Evolutionary conservation across 2,797 vertebrate species (phyloP).

Genomic region (Enteromius anoplus): DNA sequence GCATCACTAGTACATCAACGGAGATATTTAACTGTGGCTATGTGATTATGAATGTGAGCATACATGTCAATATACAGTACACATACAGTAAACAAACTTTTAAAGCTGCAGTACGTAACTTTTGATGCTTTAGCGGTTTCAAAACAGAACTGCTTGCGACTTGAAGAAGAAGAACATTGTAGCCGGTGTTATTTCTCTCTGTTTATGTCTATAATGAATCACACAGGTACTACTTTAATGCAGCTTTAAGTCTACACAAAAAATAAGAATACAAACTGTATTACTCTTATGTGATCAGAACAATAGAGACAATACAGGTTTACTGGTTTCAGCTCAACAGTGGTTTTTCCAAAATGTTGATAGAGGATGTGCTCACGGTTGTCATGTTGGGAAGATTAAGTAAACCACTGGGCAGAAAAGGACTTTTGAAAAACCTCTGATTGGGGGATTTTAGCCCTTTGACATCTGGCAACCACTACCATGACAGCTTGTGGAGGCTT

Average conservation of each 20-base stretch:
- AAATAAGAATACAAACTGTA: background rate
- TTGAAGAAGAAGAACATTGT: no score
- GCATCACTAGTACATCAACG: slow-evolving; percentile 8
- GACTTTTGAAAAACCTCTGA: background rate
- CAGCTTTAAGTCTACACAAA: background rate
- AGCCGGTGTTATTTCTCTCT: no score
- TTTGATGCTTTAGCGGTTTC: no score
- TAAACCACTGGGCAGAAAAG: background rate
- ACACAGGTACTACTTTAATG: no score
- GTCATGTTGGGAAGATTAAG: background rate
- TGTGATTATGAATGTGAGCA: background rate
- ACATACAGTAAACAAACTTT: background rate
- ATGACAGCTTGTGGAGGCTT: background rate
- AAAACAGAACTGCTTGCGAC: no score
- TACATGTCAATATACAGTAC: background rate
- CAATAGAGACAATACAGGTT: background rate
- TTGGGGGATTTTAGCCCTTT: background rate
- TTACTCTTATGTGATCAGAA: background rate
- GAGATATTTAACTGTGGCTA: background rate
- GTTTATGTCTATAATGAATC: no score
- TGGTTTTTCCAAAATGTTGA: background rate
- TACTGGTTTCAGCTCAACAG: background rate
- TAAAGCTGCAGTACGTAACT: no score
- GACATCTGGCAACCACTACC: background rate
- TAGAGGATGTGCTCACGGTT: background rate